Evolutionary conservation across 2,888 invertebrate species (phyloP), one percentile per base, ranked within the genome.

Genomic region (Catocala fraxini): DNA sequence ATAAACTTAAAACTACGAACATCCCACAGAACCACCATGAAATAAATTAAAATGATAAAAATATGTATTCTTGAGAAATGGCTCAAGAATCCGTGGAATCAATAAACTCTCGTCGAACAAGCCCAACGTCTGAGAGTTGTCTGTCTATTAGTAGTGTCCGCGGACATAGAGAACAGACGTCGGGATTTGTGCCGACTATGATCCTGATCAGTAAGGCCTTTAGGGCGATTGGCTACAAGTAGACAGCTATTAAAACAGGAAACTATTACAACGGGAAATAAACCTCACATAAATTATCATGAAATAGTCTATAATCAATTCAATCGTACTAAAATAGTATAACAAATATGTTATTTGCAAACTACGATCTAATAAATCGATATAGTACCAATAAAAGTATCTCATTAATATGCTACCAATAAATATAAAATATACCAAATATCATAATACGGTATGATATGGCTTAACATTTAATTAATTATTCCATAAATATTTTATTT

Each of bases 401-500:
- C 60, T 56, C 13, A 64, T 64, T 77, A 70, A 45, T 63, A 66
- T 66, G 61, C 53, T 13, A 48, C 58, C 12, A 15, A 47, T 60
- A 60, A 58, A 59, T 61, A 63, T 63, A 43, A 25, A 62, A 62
- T 13, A 63, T 55, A 56, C n/a, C 4, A 41, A 42, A 59, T 33
- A 45, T 51, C 35, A 61, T 49, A 69, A 63, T 52, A 51, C 10
- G n/a, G 35, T 15, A 25, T 47, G 41, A 53, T 46, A 51, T 11
- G n/a, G 47, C 35, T 52, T 41, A 11, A 43, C 34, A 34, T 47
- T 60, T 62, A 65, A 65, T 60, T 62, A 65, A 65, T 65, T 61
- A 66, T 58, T 58, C 56, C 12, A 45, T 47, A 56, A 59, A 56
- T 61, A 68, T 71, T 59, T 71, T 53, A 64, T 70, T 63, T 62